Percentiles rank a stretch among this genome's conserved stretches.
Conservation (phyloP, 2,888 invertebrate species). For the Drosophila histrio region DNA sequence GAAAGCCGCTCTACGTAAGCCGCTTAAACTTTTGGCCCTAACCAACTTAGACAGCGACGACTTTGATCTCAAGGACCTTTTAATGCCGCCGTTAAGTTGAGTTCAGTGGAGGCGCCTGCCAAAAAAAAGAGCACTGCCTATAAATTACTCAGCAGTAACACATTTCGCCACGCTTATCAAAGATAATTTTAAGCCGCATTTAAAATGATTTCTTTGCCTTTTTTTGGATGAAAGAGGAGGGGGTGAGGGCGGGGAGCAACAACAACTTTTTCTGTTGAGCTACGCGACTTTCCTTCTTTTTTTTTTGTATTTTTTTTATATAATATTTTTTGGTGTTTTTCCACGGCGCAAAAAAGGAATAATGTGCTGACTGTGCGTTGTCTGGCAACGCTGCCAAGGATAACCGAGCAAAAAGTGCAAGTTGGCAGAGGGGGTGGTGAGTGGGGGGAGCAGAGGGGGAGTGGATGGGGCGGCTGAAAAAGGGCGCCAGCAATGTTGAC, state of each 20-base stretch:
- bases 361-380: constrained; percentile 71
- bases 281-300: constrained; percentile 31
- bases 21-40: constrained; percentile 61
- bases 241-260: background rate
- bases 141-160: constrained; percentile 71
- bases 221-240: background rate
- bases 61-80: constrained; percentile 71
- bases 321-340: background rate
- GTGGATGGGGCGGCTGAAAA: background rate
- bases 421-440: constrained; percentile 30
- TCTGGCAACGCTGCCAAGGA: constrained; percentile 66
- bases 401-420: constrained; percentile 49
- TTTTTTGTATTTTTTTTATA: constrained; percentile 22
- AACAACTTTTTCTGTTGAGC: constrained; percentile 48
- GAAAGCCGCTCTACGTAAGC: constrained; percentile 43
- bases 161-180: constrained; percentile 73
- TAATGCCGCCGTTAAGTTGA: constrained; percentile 42
- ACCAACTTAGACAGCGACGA: constrained; percentile 41
- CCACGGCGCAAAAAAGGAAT: constrained; percentile 19
- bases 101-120: constrained; percentile 26
- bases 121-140: constrained; percentile 47
- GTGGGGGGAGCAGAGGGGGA: too few relatives aligned
- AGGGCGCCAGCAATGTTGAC: constrained; percentile 60
- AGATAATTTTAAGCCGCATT: constrained; percentile 78
- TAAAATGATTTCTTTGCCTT: constrained; percentile 69